These are phyloP conservation scores for Planiliza haematocheilus DNA, from an alignment of 2,113 vertebrate genomes.

Conservation along the genomic window DNA sequence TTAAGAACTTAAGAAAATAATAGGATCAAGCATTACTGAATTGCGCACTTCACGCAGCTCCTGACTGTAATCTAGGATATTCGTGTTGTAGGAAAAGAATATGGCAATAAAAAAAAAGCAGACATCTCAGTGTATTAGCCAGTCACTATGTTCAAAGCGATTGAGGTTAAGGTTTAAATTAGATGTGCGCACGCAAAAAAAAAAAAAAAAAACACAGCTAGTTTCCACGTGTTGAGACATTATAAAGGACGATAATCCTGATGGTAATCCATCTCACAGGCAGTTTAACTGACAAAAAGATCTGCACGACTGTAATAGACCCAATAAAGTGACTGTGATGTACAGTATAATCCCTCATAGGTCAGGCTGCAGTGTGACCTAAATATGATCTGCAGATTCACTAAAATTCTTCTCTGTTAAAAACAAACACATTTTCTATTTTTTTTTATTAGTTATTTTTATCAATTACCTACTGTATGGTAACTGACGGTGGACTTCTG, in stretches of 20 bases:
- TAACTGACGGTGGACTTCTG: too few relatives aligned
- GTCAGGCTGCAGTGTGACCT: not conserved
- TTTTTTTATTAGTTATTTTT: too few relatives aligned
- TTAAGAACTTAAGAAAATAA: constrained; percentile 59
- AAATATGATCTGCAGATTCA: too few relatives aligned
- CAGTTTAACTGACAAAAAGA: not conserved
- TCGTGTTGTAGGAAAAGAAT: not conserved
- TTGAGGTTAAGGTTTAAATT: not conserved
- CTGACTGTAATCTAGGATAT: constrained; percentile 32
- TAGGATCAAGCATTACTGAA: constrained; percentile 38
- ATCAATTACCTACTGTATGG: too few relatives aligned
- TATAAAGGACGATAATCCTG: constrained; percentile 8
- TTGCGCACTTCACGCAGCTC: constrained; percentile 1
- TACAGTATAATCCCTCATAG: not conserved
- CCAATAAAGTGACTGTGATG: not conserved
- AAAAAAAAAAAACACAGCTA: not conserved
- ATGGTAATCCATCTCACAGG: constrained; percentile 1
- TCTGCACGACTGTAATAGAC: not conserved
- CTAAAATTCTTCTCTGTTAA: too few relatives aligned
- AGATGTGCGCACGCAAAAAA: accelerated
- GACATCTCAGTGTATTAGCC: not conserved
- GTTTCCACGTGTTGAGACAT: constrained; percentile 9
- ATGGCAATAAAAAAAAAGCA: not conserved
- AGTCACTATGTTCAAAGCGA: not conserved
- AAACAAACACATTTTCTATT: too few relatives aligned